Evolutionary conservation across 1,140 invertebrate species (phyloP), one percentile per base, ranked within the genome.

Genomic region (honey bee (Apis mellifera)): DNA sequence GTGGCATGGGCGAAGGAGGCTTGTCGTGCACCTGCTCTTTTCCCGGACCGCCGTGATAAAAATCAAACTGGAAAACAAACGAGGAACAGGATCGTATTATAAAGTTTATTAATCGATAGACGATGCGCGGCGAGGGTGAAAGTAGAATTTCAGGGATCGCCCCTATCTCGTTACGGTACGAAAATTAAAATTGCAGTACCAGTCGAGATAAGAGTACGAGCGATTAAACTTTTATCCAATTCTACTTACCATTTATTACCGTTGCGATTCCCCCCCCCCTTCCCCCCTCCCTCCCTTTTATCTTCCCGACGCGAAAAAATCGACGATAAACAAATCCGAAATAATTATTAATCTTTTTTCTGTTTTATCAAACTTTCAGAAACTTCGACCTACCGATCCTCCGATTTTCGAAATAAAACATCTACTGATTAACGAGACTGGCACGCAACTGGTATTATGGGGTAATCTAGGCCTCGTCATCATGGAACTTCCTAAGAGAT

Each of bases 71-170:
- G 85, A 90, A 92, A 93, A 92, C 87, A 91, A 92, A 91, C 84
- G 85, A 84, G 86, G 52, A 81, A 78, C 60, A 85, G 86, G 90
- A 91, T 91, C 90, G 90, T 89, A 92, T 93, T 93, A 93, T 91
- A 93, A 93, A 93, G 88, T 93, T 93, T 93, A 92, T 92, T 92
- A 93, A 93, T 93, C 92, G 92, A 93, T 93, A 89, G 84, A 90
- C 90, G 85, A 89, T 88, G 88, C 86, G 66, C 84, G 83, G 78
- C 13, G 76, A 57, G 75, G 62, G 69, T 78, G 50, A 48, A 64
- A 65, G 60, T 32, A 55, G 60, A 86, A 87, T 83, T 66, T 48
- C 23, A 52, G 75, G 76, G 79, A 84, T 74, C 60, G 82, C 83
- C n/a, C 13, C 76, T 89, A 87, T 88, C 88, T 80, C 78, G 82